phyloP scores from a whole-genome alignment of 35 echinoderm and acorn worm genomes.

The Lytechinus pictus region DNA sequence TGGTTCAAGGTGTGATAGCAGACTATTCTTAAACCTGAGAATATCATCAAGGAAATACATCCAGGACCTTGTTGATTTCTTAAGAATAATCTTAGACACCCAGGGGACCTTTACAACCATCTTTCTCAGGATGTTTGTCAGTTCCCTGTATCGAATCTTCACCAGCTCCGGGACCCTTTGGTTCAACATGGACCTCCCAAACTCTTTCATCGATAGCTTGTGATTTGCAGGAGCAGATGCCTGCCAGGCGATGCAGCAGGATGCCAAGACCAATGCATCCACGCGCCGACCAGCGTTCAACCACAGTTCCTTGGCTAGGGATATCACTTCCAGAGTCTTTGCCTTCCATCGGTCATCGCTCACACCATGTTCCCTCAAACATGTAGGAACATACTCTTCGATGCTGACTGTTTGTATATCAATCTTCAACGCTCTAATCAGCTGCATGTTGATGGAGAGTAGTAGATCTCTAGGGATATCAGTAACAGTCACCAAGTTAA shows the following conservation, averaged over 20 bases:
- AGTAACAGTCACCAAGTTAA: neutral
- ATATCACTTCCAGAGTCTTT: neutral
- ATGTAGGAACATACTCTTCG: constrained; percentile 36
- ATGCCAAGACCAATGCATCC: neutral
- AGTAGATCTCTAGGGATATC: neutral
- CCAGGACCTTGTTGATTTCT: neutral
- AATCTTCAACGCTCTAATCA: neutral
- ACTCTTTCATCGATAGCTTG: neutral
- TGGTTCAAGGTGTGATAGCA: neutral
- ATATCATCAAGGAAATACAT: constrained; percentile 30
- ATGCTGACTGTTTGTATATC: neutral
- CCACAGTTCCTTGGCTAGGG: constrained; percentile 27
- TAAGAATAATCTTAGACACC: neutral
- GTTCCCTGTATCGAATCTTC: neutral
- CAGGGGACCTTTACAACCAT: constrained; percentile 10
- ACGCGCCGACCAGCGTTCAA: neutral
- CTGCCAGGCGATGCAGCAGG: constrained; percentile 30
- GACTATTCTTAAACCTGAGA: constrained; percentile 27
- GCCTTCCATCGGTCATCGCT: neutral
- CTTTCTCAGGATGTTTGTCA: neutral
- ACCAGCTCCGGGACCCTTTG: neutral
- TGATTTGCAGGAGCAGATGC: neutral
- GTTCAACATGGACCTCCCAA: neutral
- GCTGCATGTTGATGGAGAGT: neutral
- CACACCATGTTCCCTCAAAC: neutral